These are phyloP conservation scores for Drosophila colorata DNA, from an alignment of 2,888 invertebrate species.

Conservation along the genomic window DNA sequence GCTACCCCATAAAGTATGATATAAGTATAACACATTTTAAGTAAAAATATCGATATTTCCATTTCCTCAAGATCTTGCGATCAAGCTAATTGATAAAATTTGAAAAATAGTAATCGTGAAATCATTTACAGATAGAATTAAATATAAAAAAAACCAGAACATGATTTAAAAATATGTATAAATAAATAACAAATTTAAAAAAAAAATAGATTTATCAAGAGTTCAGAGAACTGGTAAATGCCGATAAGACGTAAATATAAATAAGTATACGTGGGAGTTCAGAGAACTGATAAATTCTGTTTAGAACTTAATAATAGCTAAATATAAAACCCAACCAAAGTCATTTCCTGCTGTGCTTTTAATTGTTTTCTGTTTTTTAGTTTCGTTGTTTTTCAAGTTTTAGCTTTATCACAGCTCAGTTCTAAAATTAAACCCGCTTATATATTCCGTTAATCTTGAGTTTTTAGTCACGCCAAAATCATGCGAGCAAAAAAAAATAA, in stretches of 20 bases:
- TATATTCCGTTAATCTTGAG: conserved; percentile 29
- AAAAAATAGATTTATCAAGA: neutral
- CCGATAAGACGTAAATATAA: neutral
- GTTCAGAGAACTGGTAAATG: neutral
- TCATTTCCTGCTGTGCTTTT: conserved; percentile 27
- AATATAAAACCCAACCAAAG: neutral
- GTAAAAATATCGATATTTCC: too few relatives aligned
- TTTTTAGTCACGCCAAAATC: conserved; percentile 25
- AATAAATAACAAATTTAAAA: too few relatives aligned
- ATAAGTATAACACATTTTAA: too few relatives aligned
- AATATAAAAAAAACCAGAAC: too few relatives aligned
- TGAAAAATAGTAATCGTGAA: too few relatives aligned
- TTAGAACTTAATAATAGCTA: neutral
- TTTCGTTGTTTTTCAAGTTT: conserved; percentile 25
- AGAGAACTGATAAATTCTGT: neutral
- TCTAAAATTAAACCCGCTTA: conserved; percentile 30
- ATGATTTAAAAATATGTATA: too few relatives aligned
- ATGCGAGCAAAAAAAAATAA: conserved; percentile 3
- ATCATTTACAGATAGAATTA: too few relatives aligned
- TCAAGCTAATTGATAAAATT: too few relatives aligned
- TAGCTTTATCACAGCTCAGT: conserved; percentile 18
- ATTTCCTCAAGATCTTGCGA: too few relatives aligned
- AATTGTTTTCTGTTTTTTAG: neutral
- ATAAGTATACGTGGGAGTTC: neutral
- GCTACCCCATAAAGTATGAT: too few relatives aligned